Base-by-base conservation (phyloP, 2,113 vertebrate genomes). In the Podiceps cristatus region DNA sequence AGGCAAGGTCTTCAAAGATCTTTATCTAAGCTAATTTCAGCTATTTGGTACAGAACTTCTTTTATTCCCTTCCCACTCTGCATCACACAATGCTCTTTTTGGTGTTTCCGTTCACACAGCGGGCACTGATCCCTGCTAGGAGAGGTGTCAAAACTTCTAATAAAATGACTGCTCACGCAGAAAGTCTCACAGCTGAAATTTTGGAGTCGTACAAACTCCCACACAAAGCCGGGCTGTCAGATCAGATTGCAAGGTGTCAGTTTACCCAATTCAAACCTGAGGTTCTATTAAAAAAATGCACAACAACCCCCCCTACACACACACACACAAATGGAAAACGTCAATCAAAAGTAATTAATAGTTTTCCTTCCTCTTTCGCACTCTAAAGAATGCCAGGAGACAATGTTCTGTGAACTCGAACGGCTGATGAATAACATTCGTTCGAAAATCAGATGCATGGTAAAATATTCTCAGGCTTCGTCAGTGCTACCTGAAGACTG, bases 191-290 rank as follows among this genome's bases (percentile, higher is more conserved):
- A 90, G 73, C 88, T 78, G 84, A 86, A 90, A 95, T 80, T 74
- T 88, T 89, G 90, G 76, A 83, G 81, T 55, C 18, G 20, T 84
- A 71, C 67, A 71, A 86, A 85, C 67, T 75, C 71, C 76, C 63
- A 95, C 92, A 73, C 83, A 90, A 88, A 94, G 90, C 89, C 44
- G 50, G 68, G 78, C 78, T 73, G 42, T 59, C 87, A 94, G 92
- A 76, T 96, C 90, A 89, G 93, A 76, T 96, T 78, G 77, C 90
- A 93, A 96, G 89, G 95, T 87, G 74, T 64, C 88, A 58, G 52
- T 92, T 96, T 95, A 95, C 96, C 93, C 91, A 85, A 94, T 94
- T 92, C 94, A 94, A 96, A 96, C 76, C 88, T 95, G 85, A 88
- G 75, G 79, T 88, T 97, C 95, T 86, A 77, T 49, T 92, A 80